These are phyloP conservation scores for Nycticebus coucang DNA, from an alignment of 2,113 vertebrate genomes.

Conservation along the genomic window DNA sequence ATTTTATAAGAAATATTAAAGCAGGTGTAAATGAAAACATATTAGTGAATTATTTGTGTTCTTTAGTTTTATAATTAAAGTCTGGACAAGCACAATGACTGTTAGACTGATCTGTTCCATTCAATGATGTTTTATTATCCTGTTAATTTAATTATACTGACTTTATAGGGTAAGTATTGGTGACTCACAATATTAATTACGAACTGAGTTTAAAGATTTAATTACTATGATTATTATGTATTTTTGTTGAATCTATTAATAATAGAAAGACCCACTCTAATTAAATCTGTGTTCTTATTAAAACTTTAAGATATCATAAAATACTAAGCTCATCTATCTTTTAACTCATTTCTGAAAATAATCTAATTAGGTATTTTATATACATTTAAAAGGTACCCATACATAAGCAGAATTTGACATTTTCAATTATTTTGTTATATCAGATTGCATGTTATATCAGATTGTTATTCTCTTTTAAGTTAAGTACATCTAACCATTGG, in stretches of 20 bases:
- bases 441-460: not conserved
- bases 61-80: conserved; percentile 9
- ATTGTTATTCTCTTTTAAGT: not conserved
- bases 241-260: not conserved
- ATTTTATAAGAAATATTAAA: not conserved
- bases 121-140: not conserved
- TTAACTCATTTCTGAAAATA: not conserved
- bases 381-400: not conserved
- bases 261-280: not conserved
- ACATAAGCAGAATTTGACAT: not conserved
- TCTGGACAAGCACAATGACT: not conserved
- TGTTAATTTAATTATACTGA: not conserved
- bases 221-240: not conserved
- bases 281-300: not conserved
- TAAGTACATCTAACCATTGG: not conserved
- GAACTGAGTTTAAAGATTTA: not conserved
- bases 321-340: not conserved
- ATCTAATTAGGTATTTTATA: not conserved
- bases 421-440: conserved; percentile 6
- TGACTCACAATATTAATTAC: not conserved
- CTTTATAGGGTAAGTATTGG: not conserved
- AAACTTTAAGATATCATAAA: not conserved
- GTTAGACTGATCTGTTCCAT: not conserved
- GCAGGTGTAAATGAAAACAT: not conserved
- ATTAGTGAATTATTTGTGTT: not conserved